Evolutionary conservation across 2,888 invertebrate species (phyloP), one percentile per base, ranked within the genome.

Genomic region (Hylaea fasciaria): DNA sequence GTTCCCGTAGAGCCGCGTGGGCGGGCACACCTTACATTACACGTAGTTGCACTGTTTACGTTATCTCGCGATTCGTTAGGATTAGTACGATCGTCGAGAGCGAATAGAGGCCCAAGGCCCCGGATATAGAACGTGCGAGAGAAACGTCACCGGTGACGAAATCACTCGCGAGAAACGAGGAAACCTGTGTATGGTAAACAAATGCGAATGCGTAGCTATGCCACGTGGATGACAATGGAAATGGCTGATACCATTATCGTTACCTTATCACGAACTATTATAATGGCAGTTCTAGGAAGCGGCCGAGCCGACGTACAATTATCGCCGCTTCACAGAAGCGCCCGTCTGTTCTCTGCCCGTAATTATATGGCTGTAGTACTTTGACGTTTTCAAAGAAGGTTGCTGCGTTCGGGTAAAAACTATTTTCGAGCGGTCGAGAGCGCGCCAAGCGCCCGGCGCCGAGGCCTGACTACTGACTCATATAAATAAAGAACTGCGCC

Each of bases 261-360:
- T 72, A 72, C 76, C 78, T 84, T 91, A 91, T 90, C 89, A 82
- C 70, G 67, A 64, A 69, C 72, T 73, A 80, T 77, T 82, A 78
- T 82, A 81, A 82, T 79, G 68, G 72, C 68, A 72, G 76, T 90
- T 89, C 89, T 77, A 70, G 79, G 89, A 88, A 89, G 70, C 76
- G 65, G 77, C 79, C 76, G 74, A 78, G 73, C 76, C 64, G 73
- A 77, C 74, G 72, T 74, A 81, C 82, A 87, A 90, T 90, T 87
- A 89, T 85, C 79, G 78, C 66, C 57, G 78, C 73, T 90, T 89
- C 89, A 83, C 77, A 82, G 87, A 87, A 89, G 57, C 77, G 77
- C 68, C 77, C 71, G 74, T 67, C 76, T 73, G 72, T 66, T 68
- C 59, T 64, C 65, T 72, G 76, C 74, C 71, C 72, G 77, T 80